phyloP scores from a whole-genome alignment of 2,797 vertebrate species.

The Coracias cyanogaster region DNA sequence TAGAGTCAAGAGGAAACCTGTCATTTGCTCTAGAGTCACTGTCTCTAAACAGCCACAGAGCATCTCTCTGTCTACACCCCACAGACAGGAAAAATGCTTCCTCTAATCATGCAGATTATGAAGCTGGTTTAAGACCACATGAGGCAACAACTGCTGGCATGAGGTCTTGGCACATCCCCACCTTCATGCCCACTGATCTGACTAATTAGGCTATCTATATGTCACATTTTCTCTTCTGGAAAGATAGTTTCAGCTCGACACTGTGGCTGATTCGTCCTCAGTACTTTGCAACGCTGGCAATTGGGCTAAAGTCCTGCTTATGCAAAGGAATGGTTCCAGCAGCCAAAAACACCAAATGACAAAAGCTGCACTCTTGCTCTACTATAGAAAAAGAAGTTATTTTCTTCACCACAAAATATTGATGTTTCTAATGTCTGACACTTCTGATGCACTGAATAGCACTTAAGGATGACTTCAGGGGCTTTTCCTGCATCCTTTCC shows the following conservation, averaged over 20 bases:
- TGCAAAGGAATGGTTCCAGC: not conserved
- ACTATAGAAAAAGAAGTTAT: not conserved
- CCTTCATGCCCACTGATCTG: slow-evolving; percentile 80
- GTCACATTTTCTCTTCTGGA: slow-evolving; percentile 33
- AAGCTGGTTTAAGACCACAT: slow-evolving; percentile 80
- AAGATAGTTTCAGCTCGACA: not conserved
- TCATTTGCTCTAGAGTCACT: not conserved
- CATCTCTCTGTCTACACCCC: not conserved
- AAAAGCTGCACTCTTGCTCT: not conserved
- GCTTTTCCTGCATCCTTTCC: not conserved
- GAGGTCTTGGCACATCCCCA: slow-evolving; percentile 76
- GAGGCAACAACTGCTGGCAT: slow-evolving; percentile 77
- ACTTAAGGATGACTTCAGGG: not conserved
- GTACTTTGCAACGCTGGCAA: not conserved
- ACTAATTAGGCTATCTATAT: slow-evolving; percentile 78
- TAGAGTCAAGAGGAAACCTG: not conserved
- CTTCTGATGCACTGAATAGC: not conserved
- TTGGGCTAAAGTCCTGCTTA: not conserved
- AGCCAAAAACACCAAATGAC: not conserved
- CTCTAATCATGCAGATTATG: slow-evolving; percentile 35
- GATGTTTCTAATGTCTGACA: not conserved
- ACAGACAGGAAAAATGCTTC: not conserved
- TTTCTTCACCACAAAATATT: not conserved
- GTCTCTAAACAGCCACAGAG: not conserved
- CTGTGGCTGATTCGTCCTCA: not conserved